Percentiles rank a stretch among this genome's conserved stretches.
Conservation (phyloP, 2,797 vertebrate species). For the Coregonus suidteri region DNA sequence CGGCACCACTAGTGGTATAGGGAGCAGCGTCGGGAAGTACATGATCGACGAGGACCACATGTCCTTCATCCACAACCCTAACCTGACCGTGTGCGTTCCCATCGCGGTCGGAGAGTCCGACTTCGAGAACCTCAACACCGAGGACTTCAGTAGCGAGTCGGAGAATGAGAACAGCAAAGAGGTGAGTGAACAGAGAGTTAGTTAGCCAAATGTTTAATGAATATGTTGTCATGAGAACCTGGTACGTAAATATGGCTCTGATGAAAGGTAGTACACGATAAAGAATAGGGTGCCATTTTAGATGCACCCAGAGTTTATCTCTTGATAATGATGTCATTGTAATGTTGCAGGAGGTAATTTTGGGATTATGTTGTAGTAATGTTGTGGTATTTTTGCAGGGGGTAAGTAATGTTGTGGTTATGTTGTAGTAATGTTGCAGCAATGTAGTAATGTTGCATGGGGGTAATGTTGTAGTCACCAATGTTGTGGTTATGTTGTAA, state of each 20-base stretch:
- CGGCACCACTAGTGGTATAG: conserved; percentile 95
- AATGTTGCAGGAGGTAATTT: neutral
- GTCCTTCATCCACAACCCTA: conserved; percentile 99
- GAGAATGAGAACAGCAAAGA: conserved; percentile 97
- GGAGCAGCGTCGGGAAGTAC: conserved; percentile 98
- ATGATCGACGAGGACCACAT: conserved; percentile 98
- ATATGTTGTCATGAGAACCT: too few species aligned
- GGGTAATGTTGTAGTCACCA: neutral
- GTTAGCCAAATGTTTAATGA: too few species aligned
- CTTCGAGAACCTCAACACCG: conserved; percentile 97
- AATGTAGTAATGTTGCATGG: neutral
- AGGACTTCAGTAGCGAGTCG: conserved; percentile 97
- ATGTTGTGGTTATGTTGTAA: neutral
- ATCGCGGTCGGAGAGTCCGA: conserved; percentile 97
- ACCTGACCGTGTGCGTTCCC: conserved; percentile 94
- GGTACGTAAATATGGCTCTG: too few species aligned
- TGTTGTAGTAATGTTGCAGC: neutral
- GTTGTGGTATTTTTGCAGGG: conserved; percentile 1
- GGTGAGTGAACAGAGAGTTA: conserved; percentile 68
- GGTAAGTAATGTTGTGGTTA: neutral
- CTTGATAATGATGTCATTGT: too few species aligned
- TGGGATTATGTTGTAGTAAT: neutral
- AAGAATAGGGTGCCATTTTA: too few species aligned
- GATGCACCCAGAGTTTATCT: too few species aligned
- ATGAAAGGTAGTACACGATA: too few species aligned